Conservation (phyloP, 1,140 invertebrate species). For the Colletes gigas region DNA sequence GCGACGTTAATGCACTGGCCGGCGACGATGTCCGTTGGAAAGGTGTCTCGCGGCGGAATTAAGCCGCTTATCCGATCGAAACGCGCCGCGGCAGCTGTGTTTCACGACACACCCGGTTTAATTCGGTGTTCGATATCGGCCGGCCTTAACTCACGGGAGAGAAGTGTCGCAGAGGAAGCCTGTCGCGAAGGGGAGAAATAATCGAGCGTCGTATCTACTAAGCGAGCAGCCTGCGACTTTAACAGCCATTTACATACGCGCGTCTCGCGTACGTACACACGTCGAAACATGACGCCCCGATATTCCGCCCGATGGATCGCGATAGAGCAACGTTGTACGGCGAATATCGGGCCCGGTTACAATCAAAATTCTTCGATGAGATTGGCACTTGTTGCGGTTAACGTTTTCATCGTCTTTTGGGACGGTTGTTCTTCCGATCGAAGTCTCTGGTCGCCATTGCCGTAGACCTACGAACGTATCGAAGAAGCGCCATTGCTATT, state of each 20-base stretch:
- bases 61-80: constrained; percentile 60
- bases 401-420: constrained; percentile 28
- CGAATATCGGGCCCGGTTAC: constrained; percentile 2
- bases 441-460: too few relatives aligned
- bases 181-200: constrained; percentile 28
- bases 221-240: constrained; percentile 27
- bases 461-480: too few relatives aligned
- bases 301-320: constrained; percentile 14
- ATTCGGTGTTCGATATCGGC: constrained; percentile 54
- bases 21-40: constrained; percentile 42
- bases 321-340: constrained; percentile 1
- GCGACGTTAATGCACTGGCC: constrained; percentile 40
- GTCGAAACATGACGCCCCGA: constrained; percentile 22
- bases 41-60: constrained; percentile 59
- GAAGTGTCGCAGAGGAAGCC: constrained; percentile 53
- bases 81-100: constrained; percentile 55
- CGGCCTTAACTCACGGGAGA: constrained; percentile 16
- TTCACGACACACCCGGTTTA: constrained; percentile 58
- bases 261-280: constrained; percentile 5
- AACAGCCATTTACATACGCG: constrained; percentile 35
- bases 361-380: constrained; percentile 14
- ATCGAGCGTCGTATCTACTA: constrained; percentile 32
- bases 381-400: constrained; percentile 46
- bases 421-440: constrained; percentile 13
- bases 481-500: too few relatives aligned